A percentile compares a stretch with the other conserved stretches of the same genome.
Evolutionary conservation across 2,113 vertebrate species (phyloP).

Genomic region (Sceloporus undulatus): DNA sequence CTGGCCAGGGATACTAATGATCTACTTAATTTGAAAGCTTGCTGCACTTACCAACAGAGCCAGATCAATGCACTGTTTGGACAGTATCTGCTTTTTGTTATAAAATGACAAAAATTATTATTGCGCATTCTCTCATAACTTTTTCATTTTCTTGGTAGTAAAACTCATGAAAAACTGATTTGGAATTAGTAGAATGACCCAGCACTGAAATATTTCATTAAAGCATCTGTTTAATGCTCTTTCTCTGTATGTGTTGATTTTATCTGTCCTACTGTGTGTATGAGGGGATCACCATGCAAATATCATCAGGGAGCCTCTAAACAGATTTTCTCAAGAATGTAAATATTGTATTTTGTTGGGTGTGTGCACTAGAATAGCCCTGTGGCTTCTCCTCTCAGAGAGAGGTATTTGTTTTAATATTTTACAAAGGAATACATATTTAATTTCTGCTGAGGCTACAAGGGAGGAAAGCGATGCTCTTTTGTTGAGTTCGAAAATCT

Average conservation of each 20-base stretch:
- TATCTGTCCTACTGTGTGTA: constrained; percentile 59
- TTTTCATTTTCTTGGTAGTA: constrained; percentile 49
- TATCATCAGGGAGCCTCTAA: constrained; percentile 52
- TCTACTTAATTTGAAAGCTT: not conserved
- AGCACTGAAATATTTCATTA: constrained; percentile 48
- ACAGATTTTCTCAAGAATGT: constrained; percentile 50
- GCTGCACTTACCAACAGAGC: not conserved
- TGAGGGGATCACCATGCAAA: constrained; percentile 14
- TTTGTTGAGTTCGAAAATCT: constrained; percentile 44
- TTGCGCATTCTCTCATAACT: constrained; percentile 65
- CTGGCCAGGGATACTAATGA: not conserved
- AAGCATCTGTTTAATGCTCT: constrained; percentile 52
- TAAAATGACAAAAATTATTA: not conserved
- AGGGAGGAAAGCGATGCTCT: constrained; percentile 17
- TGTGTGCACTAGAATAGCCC: constrained; percentile 54
- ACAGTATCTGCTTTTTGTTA: constrained; percentile 9
- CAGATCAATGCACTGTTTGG: not conserved
- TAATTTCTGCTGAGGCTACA: not conserved
- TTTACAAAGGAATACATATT: constrained; percentile 56
- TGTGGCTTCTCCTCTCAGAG: constrained; percentile 30
- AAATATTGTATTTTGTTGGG: constrained; percentile 61
- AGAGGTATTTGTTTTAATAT: constrained; percentile 59
- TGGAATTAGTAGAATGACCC: constrained; percentile 60
- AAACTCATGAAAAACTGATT: constrained; percentile 58
- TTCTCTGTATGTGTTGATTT: constrained; percentile 39